Percentiles rank a stretch among this genome's conserved stretches.
These are phyloP conservation scores for Cryptotermes secundus DNA, from an alignment of 1,140 invertebrate species.

Conservation along the genomic window DNA sequence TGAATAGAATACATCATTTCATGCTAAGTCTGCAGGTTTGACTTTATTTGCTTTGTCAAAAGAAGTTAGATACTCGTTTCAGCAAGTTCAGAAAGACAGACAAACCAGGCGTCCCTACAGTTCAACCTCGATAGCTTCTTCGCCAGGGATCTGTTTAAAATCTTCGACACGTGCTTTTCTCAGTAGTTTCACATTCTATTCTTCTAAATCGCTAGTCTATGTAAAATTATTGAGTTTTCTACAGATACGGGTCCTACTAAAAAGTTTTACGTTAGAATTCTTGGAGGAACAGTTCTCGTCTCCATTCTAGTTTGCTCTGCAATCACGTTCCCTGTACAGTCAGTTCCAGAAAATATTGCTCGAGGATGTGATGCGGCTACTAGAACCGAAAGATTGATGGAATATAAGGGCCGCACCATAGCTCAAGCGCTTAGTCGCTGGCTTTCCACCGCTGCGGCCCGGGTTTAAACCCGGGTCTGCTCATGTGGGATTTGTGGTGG, in stretches of 20 bases:
- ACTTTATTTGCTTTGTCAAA: conserved; percentile 7
- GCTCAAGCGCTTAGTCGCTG: too few relatives aligned
- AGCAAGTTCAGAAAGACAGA: not conserved
- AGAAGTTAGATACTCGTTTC: not conserved
- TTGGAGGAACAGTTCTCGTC: not conserved
- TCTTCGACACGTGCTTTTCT: not conserved
- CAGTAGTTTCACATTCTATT: not conserved
- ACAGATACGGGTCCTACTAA: not conserved
- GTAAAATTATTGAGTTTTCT: conserved; percentile 13
- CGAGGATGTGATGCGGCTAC: not conserved
- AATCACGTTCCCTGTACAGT: not conserved
- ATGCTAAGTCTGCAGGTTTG: not conserved
- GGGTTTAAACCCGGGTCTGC: too few relatives aligned
- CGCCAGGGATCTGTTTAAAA: not conserved
- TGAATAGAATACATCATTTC: not conserved
- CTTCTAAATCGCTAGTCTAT: not conserved
- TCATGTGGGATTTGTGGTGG: too few relatives aligned
- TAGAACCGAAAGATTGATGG: too few relatives aligned
- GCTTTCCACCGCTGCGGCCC: too few relatives aligned
- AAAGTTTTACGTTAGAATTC: not conserved
- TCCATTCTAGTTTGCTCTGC: not conserved
- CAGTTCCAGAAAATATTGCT: not conserved
- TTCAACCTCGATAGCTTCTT: not conserved
- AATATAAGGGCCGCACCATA: too few relatives aligned
- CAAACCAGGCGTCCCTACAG: not conserved